These are phyloP conservation scores for Cyanistes caeruleus DNA, from an alignment of 2,113 vertebrate species.

Conservation along the genomic window DNA sequence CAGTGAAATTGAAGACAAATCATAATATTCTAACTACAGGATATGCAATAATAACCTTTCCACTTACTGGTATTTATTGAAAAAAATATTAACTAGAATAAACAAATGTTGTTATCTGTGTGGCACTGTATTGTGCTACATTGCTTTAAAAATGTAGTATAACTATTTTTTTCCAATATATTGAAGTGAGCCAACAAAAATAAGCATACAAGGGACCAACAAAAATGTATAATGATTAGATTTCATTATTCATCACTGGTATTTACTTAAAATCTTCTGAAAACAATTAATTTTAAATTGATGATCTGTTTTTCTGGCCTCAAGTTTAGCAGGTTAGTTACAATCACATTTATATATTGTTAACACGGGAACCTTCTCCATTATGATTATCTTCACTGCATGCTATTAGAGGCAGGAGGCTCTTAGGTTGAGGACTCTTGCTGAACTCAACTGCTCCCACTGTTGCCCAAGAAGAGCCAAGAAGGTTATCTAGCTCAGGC, in stretches of 20 bases:
- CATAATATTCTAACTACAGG: not conserved
- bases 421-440: not conserved
- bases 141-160: not conserved
- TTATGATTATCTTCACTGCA: not conserved
- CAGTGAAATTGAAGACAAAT: not conserved
- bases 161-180: not conserved
- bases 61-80: not conserved
- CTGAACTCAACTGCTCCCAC: not conserved
- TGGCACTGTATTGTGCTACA: not conserved
- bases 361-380: not conserved
- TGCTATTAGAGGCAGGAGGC: not conserved
- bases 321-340: not conserved
- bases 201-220: not conserved
- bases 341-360: not conserved
- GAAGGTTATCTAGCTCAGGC: not conserved
- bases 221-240: not conserved
- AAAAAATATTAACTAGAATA: not conserved
- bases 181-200: not conserved
- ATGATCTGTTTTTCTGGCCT: not conserved
- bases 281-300: not conserved
- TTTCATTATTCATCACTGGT: not conserved
- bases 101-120: not conserved
- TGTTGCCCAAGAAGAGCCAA: not conserved
- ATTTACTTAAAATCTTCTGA: not conserved
- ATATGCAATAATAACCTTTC: not conserved